Conservation (phyloP, 2,113 vertebrate genomes). For the Macrotis lagotis region DNA sequence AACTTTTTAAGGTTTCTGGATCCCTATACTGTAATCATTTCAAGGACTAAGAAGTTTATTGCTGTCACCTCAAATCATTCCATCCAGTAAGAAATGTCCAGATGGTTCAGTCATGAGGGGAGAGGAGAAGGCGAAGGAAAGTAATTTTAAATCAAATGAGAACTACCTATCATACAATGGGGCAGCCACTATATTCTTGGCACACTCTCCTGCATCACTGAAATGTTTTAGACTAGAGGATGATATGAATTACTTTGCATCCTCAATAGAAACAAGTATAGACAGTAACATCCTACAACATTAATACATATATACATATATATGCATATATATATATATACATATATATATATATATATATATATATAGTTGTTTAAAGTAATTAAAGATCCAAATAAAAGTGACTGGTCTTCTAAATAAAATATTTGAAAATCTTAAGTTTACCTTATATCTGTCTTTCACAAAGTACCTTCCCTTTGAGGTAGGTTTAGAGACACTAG, state of each 20-base stretch:
- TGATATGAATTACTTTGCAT: slow-evolving; percentile 65
- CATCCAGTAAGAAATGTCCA: slow-evolving; percentile 42
- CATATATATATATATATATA: too few species aligned
- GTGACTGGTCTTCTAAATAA: slow-evolving; percentile 58
- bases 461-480: slow-evolving; percentile 16
- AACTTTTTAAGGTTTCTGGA: slow-evolving; percentile 7
- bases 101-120: slow-evolving; percentile 72
- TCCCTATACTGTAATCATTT: slow-evolving; percentile 35
- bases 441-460: slow-evolving; percentile 58
- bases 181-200: slow-evolving; percentile 70
- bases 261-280: slow-evolving; percentile 44
- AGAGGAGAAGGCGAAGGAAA: slow-evolving; percentile 25
- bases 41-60: slow-evolving; percentile 40
- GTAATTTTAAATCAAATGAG: slow-evolving; percentile 62
- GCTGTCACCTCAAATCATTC: slow-evolving; percentile 58
- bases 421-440: slow-evolving; percentile 38
- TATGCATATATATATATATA: too few species aligned
- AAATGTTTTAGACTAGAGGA: slow-evolving; percentile 60
- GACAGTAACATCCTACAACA: slow-evolving; percentile 63
- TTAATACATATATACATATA: neutral
- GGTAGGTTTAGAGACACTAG: slow-evolving; percentile 19
- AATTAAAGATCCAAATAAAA: slow-evolving; percentile 60
- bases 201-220: slow-evolving; percentile 70
- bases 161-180: slow-evolving; percentile 70
- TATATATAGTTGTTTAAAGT: slow-evolving; percentile 38